Percentiles rank a stretch among this genome's conserved stretches.
Conservation (phyloP, 2,888 invertebrate species). For the Micoletzkya japonica region DNA sequence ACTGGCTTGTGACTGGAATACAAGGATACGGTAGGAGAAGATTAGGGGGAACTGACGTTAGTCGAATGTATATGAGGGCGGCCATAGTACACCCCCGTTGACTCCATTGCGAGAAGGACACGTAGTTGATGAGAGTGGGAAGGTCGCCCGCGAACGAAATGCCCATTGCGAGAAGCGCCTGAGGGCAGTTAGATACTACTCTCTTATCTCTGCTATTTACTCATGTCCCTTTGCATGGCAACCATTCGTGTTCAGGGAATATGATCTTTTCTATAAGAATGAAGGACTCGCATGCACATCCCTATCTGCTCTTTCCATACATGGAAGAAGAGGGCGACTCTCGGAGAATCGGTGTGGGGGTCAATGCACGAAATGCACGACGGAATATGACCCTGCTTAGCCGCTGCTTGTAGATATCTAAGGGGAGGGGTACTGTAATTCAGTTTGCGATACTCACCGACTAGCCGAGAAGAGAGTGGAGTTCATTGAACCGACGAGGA, state of each 20-base stretch:
- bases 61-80: slow-evolving; percentile 55
- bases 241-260: no score
- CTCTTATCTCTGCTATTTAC: background rate
- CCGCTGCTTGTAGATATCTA: slow-evolving; percentile 55
- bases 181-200: slow-evolving; percentile 25
- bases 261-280: background rate
- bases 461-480: slow-evolving; percentile 58
- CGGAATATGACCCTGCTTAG: slow-evolving; percentile 55
- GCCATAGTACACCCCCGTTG: slow-evolving; percentile 58
- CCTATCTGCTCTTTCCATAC: slow-evolving; percentile 33
- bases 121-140: slow-evolving; percentile 53
- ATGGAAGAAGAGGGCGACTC: slow-evolving; percentile 57
- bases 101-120: slow-evolving; percentile 60
- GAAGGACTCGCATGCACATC: background rate
- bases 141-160: slow-evolving; percentile 55
- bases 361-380: slow-evolving; percentile 53
- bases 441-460: slow-evolving; percentile 33
- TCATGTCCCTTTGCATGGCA: background rate
- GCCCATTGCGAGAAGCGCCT: slow-evolving; percentile 46
- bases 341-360: slow-evolving; percentile 49
- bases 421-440: background rate
- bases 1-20: slow-evolving; percentile 34
- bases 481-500: slow-evolving; percentile 59
- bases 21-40: background rate
- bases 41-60: slow-evolving; percentile 29